Base-by-base conservation (phyloP, 2,797 vertebrate species). In the Synaphobranchus kaupii region DNA sequence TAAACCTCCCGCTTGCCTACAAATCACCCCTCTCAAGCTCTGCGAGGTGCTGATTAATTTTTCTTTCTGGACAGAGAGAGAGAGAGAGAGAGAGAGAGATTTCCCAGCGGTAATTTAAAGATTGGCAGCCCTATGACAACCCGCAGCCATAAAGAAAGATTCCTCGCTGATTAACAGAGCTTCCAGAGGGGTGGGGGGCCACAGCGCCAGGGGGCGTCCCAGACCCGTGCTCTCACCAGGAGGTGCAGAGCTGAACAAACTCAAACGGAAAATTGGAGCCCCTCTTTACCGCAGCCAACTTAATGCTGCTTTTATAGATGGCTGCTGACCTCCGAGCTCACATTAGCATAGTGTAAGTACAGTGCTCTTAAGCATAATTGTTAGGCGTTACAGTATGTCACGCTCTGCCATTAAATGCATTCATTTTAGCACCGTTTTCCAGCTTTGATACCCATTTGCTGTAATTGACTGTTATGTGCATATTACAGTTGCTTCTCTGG, bases 41-140 rank as follows among this genome's bases (percentile, higher is more conserved):
- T 88, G 92, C 58, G 92, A 93, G 84, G 88, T 88, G 88, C 88
- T 88, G 91, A 95, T 94, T 94, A 68, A 91, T 94, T 94, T 94
- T 91, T 93, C 94, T 91, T 63, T 25, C 20, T n/a, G 20, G 20
- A n/a, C 87, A 93, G 89, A 92, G 92, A 92, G 95, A 93, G 91
- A 93, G 91, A 90, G 90, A 90, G 92, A 91, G 88, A 92, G 90
- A 84, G 31, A 90, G 88, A 84, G 93, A 91, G 94, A 92, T 94
- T 94, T 93, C 91, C 91, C 91, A 0, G 84, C 90, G 93, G 93
- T 87, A 34, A 92, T 90, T 93, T 91, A 88, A 90, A 90, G 90
- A 94, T 91, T 83, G 52, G 50, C 56, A 66, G 84, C 81, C 82
- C 68, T 50, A 71, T 73, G n/a, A 20, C 86, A 25, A 86, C 73